Percentiles rank a stretch among this genome's conserved stretches.
These are phyloP conservation scores for Manacus vitellinus DNA, from an alignment of 2,113 vertebrate genomes.

Conservation along the genomic window DNA sequence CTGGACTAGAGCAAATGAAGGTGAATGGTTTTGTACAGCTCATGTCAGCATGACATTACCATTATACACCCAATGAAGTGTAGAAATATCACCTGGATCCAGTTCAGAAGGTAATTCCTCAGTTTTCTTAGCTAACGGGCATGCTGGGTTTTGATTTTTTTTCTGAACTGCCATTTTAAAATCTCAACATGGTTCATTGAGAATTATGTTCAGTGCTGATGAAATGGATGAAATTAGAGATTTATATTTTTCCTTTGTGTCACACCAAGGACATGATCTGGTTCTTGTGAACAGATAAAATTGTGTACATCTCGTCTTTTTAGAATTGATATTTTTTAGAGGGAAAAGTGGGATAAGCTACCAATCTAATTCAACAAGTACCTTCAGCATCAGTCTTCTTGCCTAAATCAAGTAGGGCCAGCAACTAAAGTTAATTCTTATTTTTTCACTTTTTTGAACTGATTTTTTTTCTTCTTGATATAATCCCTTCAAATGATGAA, in stretches of 20 bases:
- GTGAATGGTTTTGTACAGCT: background rate
- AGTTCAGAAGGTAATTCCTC: background rate
- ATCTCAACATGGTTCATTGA: background rate
- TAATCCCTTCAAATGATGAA: background rate
- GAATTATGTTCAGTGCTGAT: background rate
- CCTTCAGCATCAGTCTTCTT: background rate
- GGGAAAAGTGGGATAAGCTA: background rate
- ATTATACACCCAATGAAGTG: background rate
- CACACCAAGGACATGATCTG: background rate
- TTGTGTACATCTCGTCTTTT: fast-evolving
- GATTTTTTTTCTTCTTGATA: background rate
- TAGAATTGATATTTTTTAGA: background rate
- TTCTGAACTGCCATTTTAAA: background rate
- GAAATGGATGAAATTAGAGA: background rate
- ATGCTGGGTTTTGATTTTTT: background rate
- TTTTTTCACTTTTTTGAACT: background rate
- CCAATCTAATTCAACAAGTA: background rate
- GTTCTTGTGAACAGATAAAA: background rate
- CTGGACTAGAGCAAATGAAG: background rate
- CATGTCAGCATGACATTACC: background rate
- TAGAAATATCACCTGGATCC: background rate
- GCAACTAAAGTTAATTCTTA: background rate
- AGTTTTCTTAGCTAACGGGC: background rate
- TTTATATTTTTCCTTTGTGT: background rate
- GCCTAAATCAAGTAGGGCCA: background rate